A percentile compares a stretch with the other conserved stretches of the same genome.
These are phyloP conservation scores for Trachelus troglodyta DNA, from an alignment of 2,888 invertebrate genomes.

Conservation along the genomic window DNA sequence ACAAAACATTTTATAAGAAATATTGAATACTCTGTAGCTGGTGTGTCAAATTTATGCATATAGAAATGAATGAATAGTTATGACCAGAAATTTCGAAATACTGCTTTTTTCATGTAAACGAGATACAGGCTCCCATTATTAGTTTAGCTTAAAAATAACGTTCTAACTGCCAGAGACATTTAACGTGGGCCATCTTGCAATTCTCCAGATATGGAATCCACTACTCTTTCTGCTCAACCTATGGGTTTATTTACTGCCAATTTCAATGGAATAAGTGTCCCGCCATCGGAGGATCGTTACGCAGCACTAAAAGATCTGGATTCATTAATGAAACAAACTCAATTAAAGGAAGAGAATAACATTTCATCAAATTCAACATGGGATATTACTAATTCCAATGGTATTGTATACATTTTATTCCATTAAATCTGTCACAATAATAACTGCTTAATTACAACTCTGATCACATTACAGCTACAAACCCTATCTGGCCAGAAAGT, in stretches of 20 bases:
- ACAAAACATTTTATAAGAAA: neutral
- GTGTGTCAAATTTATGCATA: neutral
- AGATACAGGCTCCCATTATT: neutral
- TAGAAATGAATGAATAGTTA: neutral
- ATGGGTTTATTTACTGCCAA: slow-evolving; percentile 42
- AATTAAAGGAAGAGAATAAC: slow-evolving; percentile 55
- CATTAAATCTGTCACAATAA: neutral
- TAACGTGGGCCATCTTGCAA: slow-evolving; percentile 37
- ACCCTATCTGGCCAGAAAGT: slow-evolving; percentile 52
- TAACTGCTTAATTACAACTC: neutral
- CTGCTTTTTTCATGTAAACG: neutral
- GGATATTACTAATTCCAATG: slow-evolving; percentile 50
- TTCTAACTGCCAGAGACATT: slow-evolving; percentile 25
- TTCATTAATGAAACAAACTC: slow-evolving; percentile 69
- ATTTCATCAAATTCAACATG: slow-evolving; percentile 45
- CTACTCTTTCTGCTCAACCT: slow-evolving; percentile 36
- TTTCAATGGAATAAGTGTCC: slow-evolving; percentile 51
- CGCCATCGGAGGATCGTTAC: slow-evolving; percentile 85
- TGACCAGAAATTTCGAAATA: neutral
- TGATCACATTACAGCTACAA: slow-evolving; percentile 38
- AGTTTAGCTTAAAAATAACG: neutral
- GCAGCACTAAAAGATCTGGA: slow-evolving; percentile 96
- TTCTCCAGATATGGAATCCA: slow-evolving; percentile 24
- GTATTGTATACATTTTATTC: slow-evolving; percentile 20
- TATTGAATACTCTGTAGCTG: neutral